Evolutionary conservation across 2,888 invertebrate genomes (phyloP).

Genomic region (Taphrorychus bicolor): DNA sequence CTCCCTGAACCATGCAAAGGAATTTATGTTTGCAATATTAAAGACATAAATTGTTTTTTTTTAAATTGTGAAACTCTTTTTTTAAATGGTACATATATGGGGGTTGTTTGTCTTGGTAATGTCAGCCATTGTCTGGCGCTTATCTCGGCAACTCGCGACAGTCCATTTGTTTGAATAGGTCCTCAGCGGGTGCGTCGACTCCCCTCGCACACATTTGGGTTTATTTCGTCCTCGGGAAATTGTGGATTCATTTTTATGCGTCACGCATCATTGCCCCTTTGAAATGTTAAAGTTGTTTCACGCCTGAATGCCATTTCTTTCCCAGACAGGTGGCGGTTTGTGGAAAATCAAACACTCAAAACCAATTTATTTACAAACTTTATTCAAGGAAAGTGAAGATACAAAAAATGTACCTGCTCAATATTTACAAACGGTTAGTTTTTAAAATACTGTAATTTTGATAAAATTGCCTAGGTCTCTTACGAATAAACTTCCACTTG

Average conservation of each 20-base stretch:
- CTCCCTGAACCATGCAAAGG: too few relatives aligned
- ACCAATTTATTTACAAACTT: slow-evolving; percentile 26
- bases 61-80: too few relatives aligned
- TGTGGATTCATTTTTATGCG: not conserved
- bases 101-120: not conserved
- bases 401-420: slow-evolving; percentile 29
- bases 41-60: not conserved
- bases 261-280: not conserved
- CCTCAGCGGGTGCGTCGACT: not conserved
- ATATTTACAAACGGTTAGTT: not conserved
- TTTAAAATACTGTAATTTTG: not conserved
- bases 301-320: not conserved
- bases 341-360: not conserved
- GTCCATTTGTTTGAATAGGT: not conserved
- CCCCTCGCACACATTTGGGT: not conserved
- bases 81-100: too few relatives aligned
- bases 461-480: not conserved
- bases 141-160: too few relatives aligned
- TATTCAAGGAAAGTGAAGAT: slow-evolving; percentile 28
- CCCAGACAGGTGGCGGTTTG: not conserved
- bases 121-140: not conserved
- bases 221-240: not conserved
- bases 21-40: too few relatives aligned
- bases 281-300: not conserved
- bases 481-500: not conserved